Conservation (phyloP, 2,888 invertebrate genomes). For the Ptilodon capucinus region DNA sequence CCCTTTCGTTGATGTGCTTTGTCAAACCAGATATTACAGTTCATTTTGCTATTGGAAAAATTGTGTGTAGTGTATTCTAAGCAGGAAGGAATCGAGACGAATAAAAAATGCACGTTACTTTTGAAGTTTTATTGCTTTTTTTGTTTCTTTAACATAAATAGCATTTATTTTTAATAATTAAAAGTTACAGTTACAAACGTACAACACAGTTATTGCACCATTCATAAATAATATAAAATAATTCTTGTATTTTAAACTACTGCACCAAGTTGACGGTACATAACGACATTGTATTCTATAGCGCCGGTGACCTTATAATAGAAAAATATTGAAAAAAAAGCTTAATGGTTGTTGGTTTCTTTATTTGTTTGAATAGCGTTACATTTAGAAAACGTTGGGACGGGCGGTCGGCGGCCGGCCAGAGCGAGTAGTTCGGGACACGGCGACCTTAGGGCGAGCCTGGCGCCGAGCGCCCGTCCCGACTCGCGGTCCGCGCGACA, state of each 20-base stretch:
- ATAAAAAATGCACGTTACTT: conserved; percentile 65
- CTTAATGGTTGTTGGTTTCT: conserved; percentile 73
- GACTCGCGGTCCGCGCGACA: conserved; percentile 35
- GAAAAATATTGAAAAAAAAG: conserved; percentile 77
- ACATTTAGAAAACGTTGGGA: conserved; percentile 61
- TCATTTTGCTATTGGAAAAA: no score
- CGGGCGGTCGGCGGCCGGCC: conserved; percentile 70
- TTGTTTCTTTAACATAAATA: conserved; percentile 81
- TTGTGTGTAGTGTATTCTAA: no score
- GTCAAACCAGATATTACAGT: no score
- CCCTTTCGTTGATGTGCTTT: no score
- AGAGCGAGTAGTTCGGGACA: conserved; percentile 69
- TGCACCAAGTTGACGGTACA: conserved; percentile 62
- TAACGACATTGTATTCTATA: conserved; percentile 56
- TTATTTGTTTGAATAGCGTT: conserved; percentile 71
- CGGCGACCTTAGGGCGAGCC: conserved; percentile 73
- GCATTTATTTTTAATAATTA: conserved; percentile 80
- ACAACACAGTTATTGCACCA: conserved; percentile 76
- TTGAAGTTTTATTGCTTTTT: conserved; percentile 81
- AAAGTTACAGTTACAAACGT: conserved; percentile 80
- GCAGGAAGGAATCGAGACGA: no score
- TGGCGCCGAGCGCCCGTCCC: conserved; percentile 74
- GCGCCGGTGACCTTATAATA: conserved; percentile 69
- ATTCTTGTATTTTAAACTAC: conserved; percentile 72
- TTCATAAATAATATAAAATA: conserved; percentile 82